Conservation (phyloP, 2,888 invertebrate genomes). For the Tupiocoris notatus region DNA sequence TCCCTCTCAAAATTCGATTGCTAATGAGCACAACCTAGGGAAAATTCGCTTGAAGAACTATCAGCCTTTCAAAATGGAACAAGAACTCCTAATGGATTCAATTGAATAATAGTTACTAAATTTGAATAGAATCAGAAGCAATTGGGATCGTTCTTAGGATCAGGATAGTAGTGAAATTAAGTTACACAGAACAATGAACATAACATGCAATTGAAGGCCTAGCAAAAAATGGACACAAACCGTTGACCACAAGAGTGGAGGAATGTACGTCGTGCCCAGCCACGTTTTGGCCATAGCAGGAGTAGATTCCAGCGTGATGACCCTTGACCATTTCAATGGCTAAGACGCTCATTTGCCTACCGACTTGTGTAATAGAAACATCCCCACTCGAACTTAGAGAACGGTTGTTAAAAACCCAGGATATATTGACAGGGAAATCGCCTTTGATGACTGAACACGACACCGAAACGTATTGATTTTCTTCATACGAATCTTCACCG, state of each 20-base stretch:
- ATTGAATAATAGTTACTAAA: too few relatives aligned
- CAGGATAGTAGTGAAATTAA: too few relatives aligned
- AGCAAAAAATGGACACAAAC: conserved; percentile 54
- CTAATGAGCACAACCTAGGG: too few relatives aligned
- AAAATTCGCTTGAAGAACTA: too few relatives aligned
- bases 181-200: too few relatives aligned
- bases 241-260: conserved; percentile 68
- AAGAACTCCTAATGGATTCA: not conserved
- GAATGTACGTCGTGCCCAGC: conserved; percentile 68
- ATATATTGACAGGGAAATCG: conserved; percentile 64
- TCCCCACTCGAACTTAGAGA: conserved; percentile 56
- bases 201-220: not conserved
- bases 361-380: conserved; percentile 59
- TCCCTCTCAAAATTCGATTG: too few relatives aligned
- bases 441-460: conserved; percentile 60
- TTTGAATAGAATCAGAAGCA: too few relatives aligned
- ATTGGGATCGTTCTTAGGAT: too few relatives aligned
- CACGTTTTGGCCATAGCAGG: conserved; percentile 67
- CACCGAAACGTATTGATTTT: conserved; percentile 54
- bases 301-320: conserved; percentile 71
- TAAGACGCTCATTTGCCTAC: conserved; percentile 65
- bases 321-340: conserved; percentile 68
- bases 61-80: not conserved
- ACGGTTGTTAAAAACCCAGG: conserved; percentile 63
- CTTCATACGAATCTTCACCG: conserved; percentile 52